A percentile compares a stretch with the other conserved stretches of the same genome.
Conservation (phyloP, 2,797 vertebrate genomes). For the Delichon dasypus region DNA sequence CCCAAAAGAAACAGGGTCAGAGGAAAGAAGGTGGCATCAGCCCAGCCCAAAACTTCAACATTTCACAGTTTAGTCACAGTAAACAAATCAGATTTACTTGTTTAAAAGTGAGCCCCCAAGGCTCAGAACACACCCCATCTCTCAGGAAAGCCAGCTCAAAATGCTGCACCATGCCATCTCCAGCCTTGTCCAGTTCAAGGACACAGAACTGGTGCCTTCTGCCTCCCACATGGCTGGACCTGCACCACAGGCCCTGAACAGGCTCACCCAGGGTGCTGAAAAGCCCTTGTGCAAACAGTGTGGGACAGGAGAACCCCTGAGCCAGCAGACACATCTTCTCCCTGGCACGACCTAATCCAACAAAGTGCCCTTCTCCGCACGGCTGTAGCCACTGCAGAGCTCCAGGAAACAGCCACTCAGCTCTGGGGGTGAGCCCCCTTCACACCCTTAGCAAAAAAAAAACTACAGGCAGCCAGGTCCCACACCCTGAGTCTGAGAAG, state of each 20-base stretch:
- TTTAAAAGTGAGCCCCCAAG: not conserved
- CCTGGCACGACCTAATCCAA: not conserved
- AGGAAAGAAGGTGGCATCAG: not conserved
- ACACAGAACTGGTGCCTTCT: not conserved
- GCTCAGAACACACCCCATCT: not conserved
- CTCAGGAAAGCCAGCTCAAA: not conserved
- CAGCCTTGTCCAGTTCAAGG: not conserved
- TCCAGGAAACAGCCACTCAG: not conserved
- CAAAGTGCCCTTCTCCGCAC: not conserved
- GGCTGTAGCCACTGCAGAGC: not conserved
- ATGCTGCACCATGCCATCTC: not conserved
- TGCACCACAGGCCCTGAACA: not conserved
- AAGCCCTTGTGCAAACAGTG: not conserved
- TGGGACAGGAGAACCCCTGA: not conserved
- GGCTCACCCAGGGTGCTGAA: not conserved
- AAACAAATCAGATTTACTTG: not conserved
- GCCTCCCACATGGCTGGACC: not conserved
- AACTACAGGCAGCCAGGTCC: not conserved
- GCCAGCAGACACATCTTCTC: not conserved
- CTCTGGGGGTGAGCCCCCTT: not conserved
- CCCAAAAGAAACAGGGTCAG: not conserved
- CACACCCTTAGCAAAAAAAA: not conserved
- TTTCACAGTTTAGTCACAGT: not conserved
- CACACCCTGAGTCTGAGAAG: not conserved
- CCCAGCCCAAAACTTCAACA: not conserved